phyloP scores from a whole-genome alignment of 2,113 vertebrate genomes.

The Aphelocoma coerulescens region DNA sequence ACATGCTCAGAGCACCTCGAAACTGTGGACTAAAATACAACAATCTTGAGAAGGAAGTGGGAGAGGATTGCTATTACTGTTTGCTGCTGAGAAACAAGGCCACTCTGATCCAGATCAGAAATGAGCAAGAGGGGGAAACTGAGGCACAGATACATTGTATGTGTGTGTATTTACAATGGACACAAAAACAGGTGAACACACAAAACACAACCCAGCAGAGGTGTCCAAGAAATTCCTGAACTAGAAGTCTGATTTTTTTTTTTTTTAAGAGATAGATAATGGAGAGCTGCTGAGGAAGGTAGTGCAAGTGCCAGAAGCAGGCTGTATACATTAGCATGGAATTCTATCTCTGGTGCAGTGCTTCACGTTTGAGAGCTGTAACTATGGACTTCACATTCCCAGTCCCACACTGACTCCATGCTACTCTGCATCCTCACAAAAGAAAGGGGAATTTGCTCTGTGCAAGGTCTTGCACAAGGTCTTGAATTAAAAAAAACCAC shows the following conservation, averaged over 20 bases:
- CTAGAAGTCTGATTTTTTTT: background rate
- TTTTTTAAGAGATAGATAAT: background rate
- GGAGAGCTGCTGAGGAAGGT: too few species aligned
- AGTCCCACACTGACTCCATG: background rate
- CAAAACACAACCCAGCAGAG: background rate
- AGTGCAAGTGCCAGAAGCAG: too few species aligned
- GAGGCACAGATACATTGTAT: fast-evolving
- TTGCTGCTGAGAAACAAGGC: background rate
- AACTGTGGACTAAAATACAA: background rate
- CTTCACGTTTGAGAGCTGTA: background rate
- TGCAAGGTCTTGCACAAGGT: background rate
- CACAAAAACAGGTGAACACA: background rate
- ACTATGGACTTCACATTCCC: background rate
- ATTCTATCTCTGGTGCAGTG: background rate
- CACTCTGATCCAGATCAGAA: background rate
- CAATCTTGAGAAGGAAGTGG: background rate
- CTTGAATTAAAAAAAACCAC: background rate
- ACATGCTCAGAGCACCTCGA: background rate
- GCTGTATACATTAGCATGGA: too few species aligned
- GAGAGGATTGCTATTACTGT: background rate
- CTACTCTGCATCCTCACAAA: background rate
- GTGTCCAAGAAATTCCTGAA: background rate
- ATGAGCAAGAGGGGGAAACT: background rate
- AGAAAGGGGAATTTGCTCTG: background rate
- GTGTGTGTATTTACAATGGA: background rate